Percentiles rank a stretch among this genome's conserved stretches.
Conservation (phyloP, 2,797 vertebrate species). For the Ibycter americanus region DNA sequence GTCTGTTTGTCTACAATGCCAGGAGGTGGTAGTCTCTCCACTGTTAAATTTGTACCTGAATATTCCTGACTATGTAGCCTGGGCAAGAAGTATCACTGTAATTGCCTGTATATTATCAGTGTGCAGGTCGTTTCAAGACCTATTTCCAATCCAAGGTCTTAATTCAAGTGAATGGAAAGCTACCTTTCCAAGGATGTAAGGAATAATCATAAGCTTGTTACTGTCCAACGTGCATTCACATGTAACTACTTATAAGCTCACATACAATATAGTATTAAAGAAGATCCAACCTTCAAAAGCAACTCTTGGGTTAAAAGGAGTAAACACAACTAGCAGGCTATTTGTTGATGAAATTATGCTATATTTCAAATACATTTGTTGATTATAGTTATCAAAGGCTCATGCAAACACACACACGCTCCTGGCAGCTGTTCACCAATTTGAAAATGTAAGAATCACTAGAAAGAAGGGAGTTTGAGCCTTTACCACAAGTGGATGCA, state of each 20-base stretch:
- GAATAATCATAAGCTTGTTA: not conserved
- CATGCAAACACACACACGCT: not conserved
- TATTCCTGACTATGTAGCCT: not conserved
- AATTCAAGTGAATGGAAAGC: not conserved
- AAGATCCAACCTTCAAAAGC: not conserved
- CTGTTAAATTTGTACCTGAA: not conserved
- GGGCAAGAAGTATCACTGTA: not conserved
- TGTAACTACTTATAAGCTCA: not conserved
- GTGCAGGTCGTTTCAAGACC: not conserved
- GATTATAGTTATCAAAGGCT: not conserved
- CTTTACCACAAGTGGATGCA: not conserved
- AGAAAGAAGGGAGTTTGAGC: not conserved
- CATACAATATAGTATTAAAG: not conserved
- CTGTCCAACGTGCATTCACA: not conserved
- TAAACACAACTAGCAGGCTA: not conserved
- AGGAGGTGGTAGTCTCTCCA: not conserved
- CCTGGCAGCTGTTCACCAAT: not conserved
- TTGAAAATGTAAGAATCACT: not conserved
- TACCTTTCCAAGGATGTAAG: not conserved
- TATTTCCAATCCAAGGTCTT: not conserved
- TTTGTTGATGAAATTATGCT: not conserved
- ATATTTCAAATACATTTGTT: not conserved
- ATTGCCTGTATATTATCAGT: not conserved
- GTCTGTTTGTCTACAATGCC: not conserved
- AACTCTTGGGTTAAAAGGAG: not conserved